Evolutionary conservation across 2,113 vertebrate species (phyloP), one percentile per base, ranked within the genome.

Genomic region (Ophthalmolycus amberensis): DNA sequence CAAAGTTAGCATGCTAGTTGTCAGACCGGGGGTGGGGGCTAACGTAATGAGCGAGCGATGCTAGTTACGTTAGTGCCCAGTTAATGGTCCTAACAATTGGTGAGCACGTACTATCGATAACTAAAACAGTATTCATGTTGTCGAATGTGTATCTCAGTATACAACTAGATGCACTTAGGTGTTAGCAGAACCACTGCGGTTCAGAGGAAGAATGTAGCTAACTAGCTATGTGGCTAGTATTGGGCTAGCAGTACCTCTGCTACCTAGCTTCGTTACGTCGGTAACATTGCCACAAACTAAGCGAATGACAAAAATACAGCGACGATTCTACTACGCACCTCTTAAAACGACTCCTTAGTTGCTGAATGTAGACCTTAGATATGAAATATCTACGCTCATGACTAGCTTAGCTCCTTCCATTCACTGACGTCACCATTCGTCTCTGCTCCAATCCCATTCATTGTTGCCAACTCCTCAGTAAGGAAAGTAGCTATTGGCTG

Each of bases 261-360:
- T 75, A 71, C 46, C 20, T 9, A 64, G 14, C 65, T 29, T 67
- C 3, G 42, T 48, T 11, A 32, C 15, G 12, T 38, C 1, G 12
- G 37, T 16, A 60, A 18, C 58, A 60, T 18, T 8, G n/a, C 0
- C 1, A 27, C 73, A 71, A 20, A 16, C 25, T n/a, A 48, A 5
- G 25, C 0, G 3, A 40, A 70, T 18, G 1, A 14, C 25, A 18
- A 1, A 64, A 32, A 59, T 2, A 15, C 5, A 69, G 8, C 6
- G 3, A 1, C 5, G 12, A 9, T 44, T 27, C 2, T 14, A 60
- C 1, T 40, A 88, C 90, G 29, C 1, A 92, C 92, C 92, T 90
- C 5, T 58, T 9, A n/a, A 56, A 63, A 5, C 15, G 34, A 6
- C 25, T 59, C 71, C 25, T 50, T 16, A 0, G 42, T 1, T 25